Base-by-base conservation (phyloP, 2,797 vertebrate species). In the Melopsittacus undulatus region DNA sequence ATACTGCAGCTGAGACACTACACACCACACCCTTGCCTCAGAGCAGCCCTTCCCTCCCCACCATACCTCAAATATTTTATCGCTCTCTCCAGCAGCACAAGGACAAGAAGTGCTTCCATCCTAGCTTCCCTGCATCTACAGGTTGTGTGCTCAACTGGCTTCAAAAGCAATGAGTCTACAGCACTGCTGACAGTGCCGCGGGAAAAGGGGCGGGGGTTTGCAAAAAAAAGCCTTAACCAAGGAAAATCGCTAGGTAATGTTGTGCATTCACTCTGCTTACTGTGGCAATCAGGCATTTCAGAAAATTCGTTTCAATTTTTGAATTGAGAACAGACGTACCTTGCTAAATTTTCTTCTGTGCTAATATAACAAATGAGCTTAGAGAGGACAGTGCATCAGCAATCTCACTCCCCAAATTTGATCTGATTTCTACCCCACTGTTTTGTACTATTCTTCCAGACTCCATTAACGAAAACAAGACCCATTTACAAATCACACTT, bases 51-150 rank as follows among this genome's bases (percentile, higher is more conserved):
- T 84, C 90, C 95, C 87, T 88, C 76, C 73, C 61, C 78, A 62
- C 84, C 84, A 89, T 90, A 93, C 77, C 86, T 76, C 88, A 84
- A 89, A 90, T 90, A 94, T 36, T 94, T 95, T 76, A 90, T 91
- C 8, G 5, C 67, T 74, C 80, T 75, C 59, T 89, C 56, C 70
- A 92, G 45, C 76, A 91, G 56, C 34, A 40, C 87, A 30, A 75
- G 48, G 59, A 72, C 16, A 54, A 94, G 73, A 73, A 86, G 73
- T 74, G 51, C 63, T 89, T 89, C 83, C 70, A 94, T 56, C 77
- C 57, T 8, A 32, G 83, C 63, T 36, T 36, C 86, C 86, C 86
- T 29, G 11, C 61, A 72, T 8, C 69, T 62, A 46, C 68, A n/a
- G 74, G 63, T 82, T 8, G 2, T 0, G 3, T 2, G 59, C 0